Evolutionary conservation across 2,888 invertebrate genomes (phyloP), one percentile per base, ranked within the genome.

Genomic region (Digitonthophagus gazella): DNA sequence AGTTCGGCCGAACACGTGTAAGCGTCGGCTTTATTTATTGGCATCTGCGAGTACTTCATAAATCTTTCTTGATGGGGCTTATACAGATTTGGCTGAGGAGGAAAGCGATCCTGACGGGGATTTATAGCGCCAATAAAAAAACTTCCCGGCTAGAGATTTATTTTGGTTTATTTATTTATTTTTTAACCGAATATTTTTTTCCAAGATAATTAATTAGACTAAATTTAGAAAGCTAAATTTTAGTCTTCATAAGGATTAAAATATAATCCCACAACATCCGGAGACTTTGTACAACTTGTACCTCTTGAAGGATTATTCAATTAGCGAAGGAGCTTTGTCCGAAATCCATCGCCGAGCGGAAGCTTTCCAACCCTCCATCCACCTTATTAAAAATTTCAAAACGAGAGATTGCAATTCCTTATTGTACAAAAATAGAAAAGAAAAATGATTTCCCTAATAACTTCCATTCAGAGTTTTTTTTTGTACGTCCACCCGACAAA

Each of bases 401-500:
- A 44, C 11, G 6, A 11, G n/a, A n/a, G 28, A 44, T 11, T 44
- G 28, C 28, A 44, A 5, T 11, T 2, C 28, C 28, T 44, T 44
- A 44, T 44, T 44, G n/a, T n/a, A 44, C 2, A 2, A 11, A 2
- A 11, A 6, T 44, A 44, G 11, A 44, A 11, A 44, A 44, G 28
- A 2, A 44, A 44, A 44, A 44, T n/a, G n/a, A 44, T 44, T 44
- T 18, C 18, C 61, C 18, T 61, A 61, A 61, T 61, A 61, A 61
- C 61, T 61, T 61, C 61, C 61, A n/a, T 61, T 61, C 19, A 18
- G 61, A 18, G 16, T 14, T 61, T 61, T 18, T 61, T 20, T 61
- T 61, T 61, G 18, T 61, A 19, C 20, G 20, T 61, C 18, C 20
- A 20, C 61, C 16, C 19, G n/a, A 61, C 20, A 61, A 61, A 61